Evolutionary conservation across 2,113 vertebrate genomes (phyloP), one percentile per base, ranked within the genome.

Genomic region (Spilogale gracilis): DNA sequence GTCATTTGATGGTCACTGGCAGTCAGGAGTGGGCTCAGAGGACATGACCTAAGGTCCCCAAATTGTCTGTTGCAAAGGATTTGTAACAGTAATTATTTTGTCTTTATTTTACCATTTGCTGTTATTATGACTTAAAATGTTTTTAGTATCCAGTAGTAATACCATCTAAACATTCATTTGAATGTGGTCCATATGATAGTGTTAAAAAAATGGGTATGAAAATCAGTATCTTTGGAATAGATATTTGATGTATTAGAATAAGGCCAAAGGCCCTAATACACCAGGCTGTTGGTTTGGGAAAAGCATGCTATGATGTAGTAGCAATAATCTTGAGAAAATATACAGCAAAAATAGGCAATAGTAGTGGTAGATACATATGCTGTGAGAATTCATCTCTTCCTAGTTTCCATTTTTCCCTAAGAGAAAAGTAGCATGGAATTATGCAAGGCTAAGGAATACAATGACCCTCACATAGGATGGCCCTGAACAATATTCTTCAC

Each of bases 251-350:
- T 20, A n/a, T 58, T 87, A 79, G 97, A 96, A 87, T 91, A 82
- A 95, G 82, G 54, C n/a, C 74, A 69, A 82, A 27, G 3, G 73
- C 82, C 21, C 73, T 87, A 81, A 87, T 21, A 58, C 65, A 88
- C 48, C 9, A 11, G 27, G 63, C 56, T 61, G 20, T 86, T 92
- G 45, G 71, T 92, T 63, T n/a, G 78, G 25, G 69, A 30, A 73
- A 93, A 95, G 58, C 9, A 11, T 79, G 61, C 79, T 94, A 67
- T 88, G 58, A 96, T 91, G 89, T 82, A 65, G 11, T 89, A 95
- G 90, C 92, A 85, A 80, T 85, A 96, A 87, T 74, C 43, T 95
- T 81, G 43, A 76, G 84, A 90, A 90, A 95, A 92, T 48, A 52
- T 86, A 94, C 92, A 63, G 71, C 32, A 87, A 96, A 96, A 95